Conservation (phyloP, 2,888 invertebrate genomes). For the Epinotia nisella region DNA sequence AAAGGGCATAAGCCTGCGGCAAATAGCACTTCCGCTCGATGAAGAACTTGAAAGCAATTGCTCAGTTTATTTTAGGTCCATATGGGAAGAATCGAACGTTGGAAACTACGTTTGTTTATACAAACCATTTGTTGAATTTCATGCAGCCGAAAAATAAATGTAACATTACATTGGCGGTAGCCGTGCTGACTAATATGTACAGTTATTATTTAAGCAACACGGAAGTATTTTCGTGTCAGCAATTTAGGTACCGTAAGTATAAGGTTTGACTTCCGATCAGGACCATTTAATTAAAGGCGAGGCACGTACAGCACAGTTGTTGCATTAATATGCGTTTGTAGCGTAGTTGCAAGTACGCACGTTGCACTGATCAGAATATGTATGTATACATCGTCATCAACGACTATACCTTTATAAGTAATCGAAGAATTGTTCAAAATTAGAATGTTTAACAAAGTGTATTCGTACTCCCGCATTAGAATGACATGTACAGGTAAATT, state of each 20-base stretch:
- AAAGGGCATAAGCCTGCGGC: constrained; percentile 60
- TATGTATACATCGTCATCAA: background rate
- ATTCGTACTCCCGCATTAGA: too few species aligned
- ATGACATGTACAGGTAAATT: too few species aligned
- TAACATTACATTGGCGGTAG: background rate
- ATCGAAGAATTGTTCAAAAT: background rate
- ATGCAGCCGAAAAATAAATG: constrained; percentile 1
- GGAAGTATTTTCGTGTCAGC: constrained; percentile 43
- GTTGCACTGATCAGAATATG: constrained; percentile 9
- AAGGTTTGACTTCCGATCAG: constrained; percentile 32
- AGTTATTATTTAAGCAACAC: constrained; percentile 28
- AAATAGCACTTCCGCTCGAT: constrained; percentile 58
- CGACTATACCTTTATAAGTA: background rate
- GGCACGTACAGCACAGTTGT: constrained; percentile 18
- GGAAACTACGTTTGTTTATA: constrained; percentile 35
- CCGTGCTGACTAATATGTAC: constrained; percentile 15
- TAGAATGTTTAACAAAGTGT: background rate
- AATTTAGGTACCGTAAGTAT: constrained; percentile 31
- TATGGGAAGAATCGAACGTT: constrained; percentile 30
- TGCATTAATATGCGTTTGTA: constrained; percentile 8
- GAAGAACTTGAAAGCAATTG: constrained; percentile 35
- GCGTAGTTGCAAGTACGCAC: constrained; percentile 7
- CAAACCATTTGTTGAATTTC: constrained; percentile 7
- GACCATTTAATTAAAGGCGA: constrained; percentile 9
- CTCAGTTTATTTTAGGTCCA: constrained; percentile 35